Evolutionary conservation across 2,888 invertebrate species (phyloP).

Genomic region (Stenurella melanura): DNA sequence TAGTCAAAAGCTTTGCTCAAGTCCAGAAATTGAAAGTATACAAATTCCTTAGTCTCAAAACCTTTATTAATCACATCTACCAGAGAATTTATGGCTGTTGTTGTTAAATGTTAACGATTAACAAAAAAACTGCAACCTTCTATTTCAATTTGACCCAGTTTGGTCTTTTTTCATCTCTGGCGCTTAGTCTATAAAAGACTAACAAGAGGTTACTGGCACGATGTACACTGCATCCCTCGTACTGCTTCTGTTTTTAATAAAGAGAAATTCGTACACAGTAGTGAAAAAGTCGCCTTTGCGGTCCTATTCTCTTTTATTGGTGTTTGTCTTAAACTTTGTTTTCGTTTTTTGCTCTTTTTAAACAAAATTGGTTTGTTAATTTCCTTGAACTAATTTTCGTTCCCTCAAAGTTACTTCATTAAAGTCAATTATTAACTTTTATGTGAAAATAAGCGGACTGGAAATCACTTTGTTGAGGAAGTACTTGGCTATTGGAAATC

Average conservation of each 20-base stretch:
- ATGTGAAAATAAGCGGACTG: slow-evolving; percentile 29
- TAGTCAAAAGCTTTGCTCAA: no score
- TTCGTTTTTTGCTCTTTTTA: slow-evolving; percentile 26
- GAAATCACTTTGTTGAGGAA: slow-evolving; percentile 32
- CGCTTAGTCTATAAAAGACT: not conserved
- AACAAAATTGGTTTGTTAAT: slow-evolving; percentile 32
- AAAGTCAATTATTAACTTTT: slow-evolving; percentile 34
- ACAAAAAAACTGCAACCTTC: no score
- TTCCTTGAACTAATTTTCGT: slow-evolving; percentile 35
- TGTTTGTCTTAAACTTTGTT: slow-evolving; percentile 29
- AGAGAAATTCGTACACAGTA: not conserved
- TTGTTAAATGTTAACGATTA: no score
- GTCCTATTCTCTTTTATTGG: slow-evolving; percentile 1
- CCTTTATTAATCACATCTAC: no score
- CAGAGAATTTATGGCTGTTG: no score
- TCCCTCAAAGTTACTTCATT: slow-evolving; percentile 29
- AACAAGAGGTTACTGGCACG: not conserved
- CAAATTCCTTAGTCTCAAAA: no score
- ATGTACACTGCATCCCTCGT: not conserved
- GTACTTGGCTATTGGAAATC: slow-evolving; percentile 19
- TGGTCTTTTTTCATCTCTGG: no score
- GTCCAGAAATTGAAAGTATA: no score
- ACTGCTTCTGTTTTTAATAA: slow-evolving; percentile 12
- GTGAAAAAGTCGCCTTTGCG: not conserved
- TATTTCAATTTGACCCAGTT: no score